Base-by-base conservation (phyloP, 2,888 invertebrate species). In the Pollenia labialis region DNA sequence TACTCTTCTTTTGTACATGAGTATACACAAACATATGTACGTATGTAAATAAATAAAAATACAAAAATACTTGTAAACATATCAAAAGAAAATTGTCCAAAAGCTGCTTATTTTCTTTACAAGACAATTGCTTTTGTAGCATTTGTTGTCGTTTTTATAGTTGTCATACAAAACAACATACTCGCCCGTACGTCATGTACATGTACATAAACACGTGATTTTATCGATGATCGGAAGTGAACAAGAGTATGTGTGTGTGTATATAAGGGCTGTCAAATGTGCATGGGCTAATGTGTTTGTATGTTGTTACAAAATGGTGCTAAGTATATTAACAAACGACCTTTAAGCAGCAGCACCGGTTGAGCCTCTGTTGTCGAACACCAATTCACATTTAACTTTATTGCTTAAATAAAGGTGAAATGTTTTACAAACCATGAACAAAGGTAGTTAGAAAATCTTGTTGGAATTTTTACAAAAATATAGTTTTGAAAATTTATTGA, bases 241-340 rank as follows among this genome's bases (percentile, higher is more conserved):
- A 14, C 7, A 40, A n/a, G 12, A 11, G 56, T 58, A 14, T 69
- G 12, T 23, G 18, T 18, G 18, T 18, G 18, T 18, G 2, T 18
- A 18, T 18, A 2, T 18, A 18, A 18, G n/a, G 18, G 56, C 40
- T 42, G 6, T 16, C 11, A 62, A 56, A 16, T 60, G 60, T 72
- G 7, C n/a, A 23, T 81, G 60, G 56, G 46, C 48, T 48, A n/a
- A 32, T 66, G 23, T 69, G 23, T 69, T 56, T 50, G n/a, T n/a
- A n/a, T n/a, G 85, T 60, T 82, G 74, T 66, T 81, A 72, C 77
- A 72, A 68, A 85, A 82, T 82, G 68, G 62, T 68, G 81, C 74
- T 79, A 85, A 71, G 50, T 52, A 64, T 64, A 66, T 76, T 76
- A 85, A 82, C 81, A 79, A 79, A 85, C 40, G 82, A 79, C 85